Conservation (phyloP, 2,797 vertebrate species). For the Sarcoramphus papa region DNA sequence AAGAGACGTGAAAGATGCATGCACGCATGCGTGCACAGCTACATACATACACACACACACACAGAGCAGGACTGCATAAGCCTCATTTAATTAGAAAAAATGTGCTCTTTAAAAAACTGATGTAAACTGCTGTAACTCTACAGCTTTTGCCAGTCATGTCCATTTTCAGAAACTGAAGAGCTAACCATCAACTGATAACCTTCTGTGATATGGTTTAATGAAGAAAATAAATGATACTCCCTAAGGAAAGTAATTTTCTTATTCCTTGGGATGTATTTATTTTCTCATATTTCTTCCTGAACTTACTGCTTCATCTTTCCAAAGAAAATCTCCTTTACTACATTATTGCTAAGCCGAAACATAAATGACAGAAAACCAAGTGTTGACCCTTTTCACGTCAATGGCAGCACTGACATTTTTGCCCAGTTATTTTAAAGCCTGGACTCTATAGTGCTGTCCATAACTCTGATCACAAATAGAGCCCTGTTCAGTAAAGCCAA, state of each 20-base stretch:
- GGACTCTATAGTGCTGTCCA: not conserved
- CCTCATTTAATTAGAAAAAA: not conserved
- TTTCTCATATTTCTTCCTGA: not conserved
- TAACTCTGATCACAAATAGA: constrained; percentile 1
- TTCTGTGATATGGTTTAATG: not conserved
- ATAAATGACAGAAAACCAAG: constrained; percentile 1
- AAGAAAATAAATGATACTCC: not conserved
- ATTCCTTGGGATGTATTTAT: not conserved
- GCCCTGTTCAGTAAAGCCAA: not conserved
- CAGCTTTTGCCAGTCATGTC: not conserved
- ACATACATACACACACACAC: not conserved
- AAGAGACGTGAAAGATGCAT: not conserved
- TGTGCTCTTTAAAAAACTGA: not conserved
- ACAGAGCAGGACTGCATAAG: not conserved
- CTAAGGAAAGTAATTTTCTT: not conserved
- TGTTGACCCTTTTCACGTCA: not conserved
- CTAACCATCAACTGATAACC: not conserved
- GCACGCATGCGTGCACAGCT: not conserved
- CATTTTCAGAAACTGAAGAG: not conserved
- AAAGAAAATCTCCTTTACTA: not conserved
- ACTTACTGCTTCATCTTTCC: not conserved
- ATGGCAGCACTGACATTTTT: constrained; percentile 16
- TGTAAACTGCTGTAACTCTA: not conserved
- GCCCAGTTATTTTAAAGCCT: not conserved
- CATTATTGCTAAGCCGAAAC: not conserved